Percentiles rank a stretch among this genome's conserved stretches.
Evolutionary conservation across 2,113 vertebrate species (phyloP).

Genomic region (Drymodes brunneopygia): DNA sequence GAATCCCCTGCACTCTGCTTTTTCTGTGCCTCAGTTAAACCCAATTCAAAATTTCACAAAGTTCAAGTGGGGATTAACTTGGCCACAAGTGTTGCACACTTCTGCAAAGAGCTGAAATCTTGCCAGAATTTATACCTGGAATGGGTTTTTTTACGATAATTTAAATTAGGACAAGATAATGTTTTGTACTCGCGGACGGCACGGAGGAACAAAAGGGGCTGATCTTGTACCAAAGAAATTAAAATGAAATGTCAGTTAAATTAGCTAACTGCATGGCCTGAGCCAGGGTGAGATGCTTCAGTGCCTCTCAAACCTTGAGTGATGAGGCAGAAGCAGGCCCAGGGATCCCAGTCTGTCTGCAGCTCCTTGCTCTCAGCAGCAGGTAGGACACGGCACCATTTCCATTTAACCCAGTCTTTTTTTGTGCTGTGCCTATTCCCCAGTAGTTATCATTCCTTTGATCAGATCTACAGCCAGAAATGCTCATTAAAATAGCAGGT

Average conservation of each 20-base stretch:
- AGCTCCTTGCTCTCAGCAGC: background rate
- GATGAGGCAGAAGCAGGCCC: background rate
- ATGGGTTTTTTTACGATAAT: background rate
- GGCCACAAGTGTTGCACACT: background rate
- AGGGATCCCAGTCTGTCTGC: background rate
- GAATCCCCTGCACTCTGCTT: fast-evolving
- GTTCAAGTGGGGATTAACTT: background rate
- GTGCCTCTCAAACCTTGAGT: background rate
- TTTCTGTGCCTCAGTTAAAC: background rate
- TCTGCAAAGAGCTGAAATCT: background rate
- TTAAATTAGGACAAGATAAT: background rate
- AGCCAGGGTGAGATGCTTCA: background rate
- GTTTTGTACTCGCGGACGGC: background rate
- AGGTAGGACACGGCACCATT: background rate
- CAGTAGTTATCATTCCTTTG: background rate
- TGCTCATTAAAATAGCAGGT: background rate
- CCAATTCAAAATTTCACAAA: background rate
- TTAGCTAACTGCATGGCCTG: background rate
- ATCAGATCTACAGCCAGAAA: background rate
- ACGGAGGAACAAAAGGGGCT: background rate
- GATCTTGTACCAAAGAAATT: background rate
- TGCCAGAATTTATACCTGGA: background rate
- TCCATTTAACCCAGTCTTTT: background rate
- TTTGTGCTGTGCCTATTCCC: background rate
- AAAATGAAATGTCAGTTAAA: background rate